Evolutionary conservation across 2,797 vertebrate genomes (phyloP).

Genomic region (Nasua narica): DNA sequence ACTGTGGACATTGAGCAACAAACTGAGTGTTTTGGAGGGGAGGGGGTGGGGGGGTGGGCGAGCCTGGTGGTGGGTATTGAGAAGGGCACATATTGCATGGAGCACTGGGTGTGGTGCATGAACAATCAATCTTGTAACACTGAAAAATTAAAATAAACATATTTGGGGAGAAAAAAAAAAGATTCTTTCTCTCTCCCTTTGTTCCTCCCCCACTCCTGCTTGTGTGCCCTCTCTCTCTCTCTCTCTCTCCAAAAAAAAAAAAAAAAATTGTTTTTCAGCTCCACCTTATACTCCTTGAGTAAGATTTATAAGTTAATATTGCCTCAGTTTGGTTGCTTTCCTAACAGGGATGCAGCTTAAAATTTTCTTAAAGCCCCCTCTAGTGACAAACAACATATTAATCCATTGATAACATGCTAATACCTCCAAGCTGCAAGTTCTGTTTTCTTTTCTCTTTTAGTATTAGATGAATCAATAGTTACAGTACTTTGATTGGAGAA

Average conservation of each 20-base stretch:
- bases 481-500: background rate
- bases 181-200: background rate
- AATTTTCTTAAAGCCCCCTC: constrained; percentile 59
- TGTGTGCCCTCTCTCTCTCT: background rate
- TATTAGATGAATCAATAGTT: background rate
- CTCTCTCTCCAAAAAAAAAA: no score
- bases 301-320: background rate
- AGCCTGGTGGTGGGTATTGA: no score
- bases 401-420: background rate
- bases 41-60: no score
- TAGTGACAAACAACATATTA: constrained; percentile 55
- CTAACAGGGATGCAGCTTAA: background rate
- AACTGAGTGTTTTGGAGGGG: no score
- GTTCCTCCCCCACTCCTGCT: background rate
- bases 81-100: no score
- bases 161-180: no score
- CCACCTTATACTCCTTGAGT: background rate
- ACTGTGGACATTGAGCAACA: no score
- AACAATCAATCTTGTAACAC: no score
- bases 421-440: background rate
- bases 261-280: background rate
- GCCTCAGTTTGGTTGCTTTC: background rate
- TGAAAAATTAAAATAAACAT: no score
- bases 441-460: background rate
- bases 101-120: no score